Base-by-base conservation (phyloP, 2,888 invertebrate species). In the Disparrhopalites patrizii region DNA sequence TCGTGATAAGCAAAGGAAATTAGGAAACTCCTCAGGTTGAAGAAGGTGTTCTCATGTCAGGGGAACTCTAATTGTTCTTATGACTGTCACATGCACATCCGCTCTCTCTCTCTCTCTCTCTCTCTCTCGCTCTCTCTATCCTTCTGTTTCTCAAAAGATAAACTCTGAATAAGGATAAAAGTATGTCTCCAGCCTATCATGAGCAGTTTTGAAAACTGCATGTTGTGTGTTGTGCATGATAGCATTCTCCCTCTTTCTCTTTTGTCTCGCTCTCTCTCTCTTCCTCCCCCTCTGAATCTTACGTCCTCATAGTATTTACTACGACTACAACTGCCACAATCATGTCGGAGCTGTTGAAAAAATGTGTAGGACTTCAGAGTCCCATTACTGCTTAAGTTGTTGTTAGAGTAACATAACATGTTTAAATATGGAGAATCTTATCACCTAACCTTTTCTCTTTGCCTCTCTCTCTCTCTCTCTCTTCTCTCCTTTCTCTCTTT, bases 1-100 rank as follows among this genome's bases (percentile, higher is more conserved):
- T 55, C 43, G 54, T 47, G 67, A 67, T 67, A 67, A 66, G 60
- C 30, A 57, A n/a, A 57, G 51, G 33, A 67, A 67, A 67, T 67
- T 67, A 67, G 63, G 64, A 67, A 67, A 64, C 67, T 67, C 67
- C 47, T 67, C 67, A 67, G 67, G 67, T 67, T 67, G 61, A 28
- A 40, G 27, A 58, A 60, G 57, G 57, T 58, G 43, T 58, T 58
- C 40, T 58, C 57, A 40, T 43, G 57, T 57, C 38, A 57, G 43
- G 28, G 30, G 31, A 47, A 28, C 25, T 60, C 60, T 60, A 47
- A 60, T 60, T 47, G 47, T 60, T 60, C 60, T 60, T 60, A 60
- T 40, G 60, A 43, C 27, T 60, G 60, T 60, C 60, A 47, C 60
- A 60, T 60, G 60, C 47, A 60, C 60, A 60, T 60, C 60, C 60